phyloP scores from a whole-genome alignment of 2,113 vertebrate species.

The Sitta europaea region DNA sequence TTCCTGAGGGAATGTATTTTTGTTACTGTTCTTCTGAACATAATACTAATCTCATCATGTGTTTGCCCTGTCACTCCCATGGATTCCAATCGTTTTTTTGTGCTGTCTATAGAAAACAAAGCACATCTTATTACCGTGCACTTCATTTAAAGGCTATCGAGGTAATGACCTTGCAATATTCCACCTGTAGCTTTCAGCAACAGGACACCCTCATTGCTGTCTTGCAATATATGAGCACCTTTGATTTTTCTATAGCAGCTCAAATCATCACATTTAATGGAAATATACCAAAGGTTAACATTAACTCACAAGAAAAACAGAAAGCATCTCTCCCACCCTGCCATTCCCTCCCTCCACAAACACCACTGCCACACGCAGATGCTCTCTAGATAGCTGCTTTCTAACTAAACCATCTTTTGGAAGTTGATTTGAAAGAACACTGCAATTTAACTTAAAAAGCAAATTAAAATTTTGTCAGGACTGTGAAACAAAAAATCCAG shows the following conservation, averaged over 20 bases:
- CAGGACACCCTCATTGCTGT: slow-evolving; percentile 17
- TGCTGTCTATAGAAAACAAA: background rate
- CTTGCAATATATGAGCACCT: slow-evolving; percentile 1
- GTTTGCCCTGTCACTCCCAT: background rate
- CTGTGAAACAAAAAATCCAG: slow-evolving; percentile 34
- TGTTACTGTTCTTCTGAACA: background rate
- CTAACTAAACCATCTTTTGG: background rate
- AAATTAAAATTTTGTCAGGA: slow-evolving; percentile 21
- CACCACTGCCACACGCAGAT: background rate
- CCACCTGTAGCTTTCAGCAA: slow-evolving; percentile 2
- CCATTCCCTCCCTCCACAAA: background rate
- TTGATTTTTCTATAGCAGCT: background rate
- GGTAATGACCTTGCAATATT: slow-evolving; percentile 32
- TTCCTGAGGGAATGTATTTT: slow-evolving; percentile 7
- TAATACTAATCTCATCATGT: background rate
- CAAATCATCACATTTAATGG: background rate
- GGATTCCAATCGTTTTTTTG: background rate
- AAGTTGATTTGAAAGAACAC: slow-evolving; percentile 2
- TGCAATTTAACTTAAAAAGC: background rate
- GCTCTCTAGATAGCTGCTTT: background rate
- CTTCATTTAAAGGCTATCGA: background rate
- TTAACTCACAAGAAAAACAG: background rate
- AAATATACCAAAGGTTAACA: background rate
- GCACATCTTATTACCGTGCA: background rate
- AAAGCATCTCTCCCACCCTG: background rate